These are phyloP conservation scores for Leuciscus waleckii DNA, from an alignment of 2,797 vertebrate species.

Conservation along the genomic window DNA sequence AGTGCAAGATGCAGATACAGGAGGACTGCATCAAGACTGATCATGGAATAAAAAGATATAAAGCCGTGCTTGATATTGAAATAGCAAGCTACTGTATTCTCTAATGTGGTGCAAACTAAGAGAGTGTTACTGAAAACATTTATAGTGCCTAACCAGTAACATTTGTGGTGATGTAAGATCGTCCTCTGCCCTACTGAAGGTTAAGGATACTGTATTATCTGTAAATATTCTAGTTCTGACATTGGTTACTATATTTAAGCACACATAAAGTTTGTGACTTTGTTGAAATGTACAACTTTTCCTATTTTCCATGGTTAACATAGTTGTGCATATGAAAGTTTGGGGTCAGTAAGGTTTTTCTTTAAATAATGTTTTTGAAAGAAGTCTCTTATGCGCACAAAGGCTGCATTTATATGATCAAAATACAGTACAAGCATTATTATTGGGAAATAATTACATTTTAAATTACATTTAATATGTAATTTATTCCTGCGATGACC, in stretches of 20 bases:
- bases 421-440: neutral
- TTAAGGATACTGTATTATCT: neutral
- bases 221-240: neutral
- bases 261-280: neutral
- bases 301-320: neutral
- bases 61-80: neutral
- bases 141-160: neutral
- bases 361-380: neutral
- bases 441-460: neutral
- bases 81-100: neutral
- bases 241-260: neutral
- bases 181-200: neutral
- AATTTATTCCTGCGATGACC: neutral
- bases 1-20: neutral
- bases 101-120: neutral
- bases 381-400: neutral
- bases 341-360: neutral
- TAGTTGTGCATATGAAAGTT: neutral
- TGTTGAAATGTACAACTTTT: neutral
- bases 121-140: constrained; percentile 22
- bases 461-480: too few relatives aligned
- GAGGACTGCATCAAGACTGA: neutral
- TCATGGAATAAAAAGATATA: neutral
- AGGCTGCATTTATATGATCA: neutral
- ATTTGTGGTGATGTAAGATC: constrained; percentile 3